Evolutionary conservation across 1,140 invertebrate species (phyloP).

Genomic region (Aphelinus atriplicis): DNA sequence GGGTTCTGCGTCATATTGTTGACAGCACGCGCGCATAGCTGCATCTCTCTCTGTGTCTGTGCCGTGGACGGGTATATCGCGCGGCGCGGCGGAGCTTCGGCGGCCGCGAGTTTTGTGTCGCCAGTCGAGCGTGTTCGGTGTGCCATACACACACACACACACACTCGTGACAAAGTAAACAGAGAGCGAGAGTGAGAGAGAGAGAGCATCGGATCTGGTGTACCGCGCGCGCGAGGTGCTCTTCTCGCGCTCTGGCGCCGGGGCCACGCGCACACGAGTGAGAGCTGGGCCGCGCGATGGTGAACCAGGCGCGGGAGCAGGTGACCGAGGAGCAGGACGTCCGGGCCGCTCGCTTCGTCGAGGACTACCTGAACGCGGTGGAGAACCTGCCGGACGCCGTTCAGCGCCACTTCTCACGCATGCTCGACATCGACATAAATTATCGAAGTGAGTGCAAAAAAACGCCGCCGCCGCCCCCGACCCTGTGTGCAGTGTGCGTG

Average conservation of each 20-base stretch:
- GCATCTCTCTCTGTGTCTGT: no score
- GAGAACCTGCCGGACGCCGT: conserved; percentile 95
- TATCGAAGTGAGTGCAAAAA: conserved; percentile 79
- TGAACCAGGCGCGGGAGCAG: conserved; percentile 81
- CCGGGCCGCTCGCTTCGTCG: conserved; percentile 83
- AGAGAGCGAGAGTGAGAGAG: not conserved
- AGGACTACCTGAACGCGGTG: conserved; percentile 94
- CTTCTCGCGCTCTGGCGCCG: not conserved
- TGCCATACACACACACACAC: not conserved
- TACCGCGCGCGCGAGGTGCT: not conserved
- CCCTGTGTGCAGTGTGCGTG: no score
- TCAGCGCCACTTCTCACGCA: conserved; percentile 87
- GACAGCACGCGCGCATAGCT: no score
- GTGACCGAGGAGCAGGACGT: conserved; percentile 79
- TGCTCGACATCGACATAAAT: conserved; percentile 90
- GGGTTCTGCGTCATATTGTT: no score
- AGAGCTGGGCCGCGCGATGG: conserved; percentile 64
- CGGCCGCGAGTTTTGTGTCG: no score
- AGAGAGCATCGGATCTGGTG: not conserved
- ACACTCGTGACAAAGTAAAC: not conserved
- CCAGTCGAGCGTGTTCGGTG: no score
- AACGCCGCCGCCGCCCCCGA: not conserved
- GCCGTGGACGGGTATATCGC: no score
- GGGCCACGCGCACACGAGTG: not conserved
- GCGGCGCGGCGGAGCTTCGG: no score